Evolutionary conservation across 2,888 invertebrate genomes (phyloP), one percentile per base, ranked within the genome.

Genomic region (Netelia inedita): DNA sequence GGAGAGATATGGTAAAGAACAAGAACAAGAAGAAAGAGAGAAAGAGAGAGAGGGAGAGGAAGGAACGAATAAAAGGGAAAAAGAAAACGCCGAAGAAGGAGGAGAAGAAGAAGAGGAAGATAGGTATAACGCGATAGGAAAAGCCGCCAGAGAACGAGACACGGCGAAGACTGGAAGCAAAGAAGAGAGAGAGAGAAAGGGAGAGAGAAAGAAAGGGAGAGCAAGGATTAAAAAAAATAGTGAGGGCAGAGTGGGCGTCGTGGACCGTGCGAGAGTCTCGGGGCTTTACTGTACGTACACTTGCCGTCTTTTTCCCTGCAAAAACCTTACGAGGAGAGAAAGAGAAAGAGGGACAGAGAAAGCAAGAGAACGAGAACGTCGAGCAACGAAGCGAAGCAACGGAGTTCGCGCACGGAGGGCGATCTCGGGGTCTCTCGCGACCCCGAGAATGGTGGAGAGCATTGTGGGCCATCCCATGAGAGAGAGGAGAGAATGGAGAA

Each of bases 371-470:
- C 66, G 85, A 85, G 73, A 73, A 66, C 35, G 59, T 41, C 69
- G 69, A 66, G 57, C 71, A 53, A 55, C 71, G 16, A 66, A 79
- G 57, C 21, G 61, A 73, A 69, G 28, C 55, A 57, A 57, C 46
- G 41, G 55, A 79, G 80, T 74, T 74, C 80, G 79, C 72, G 82
- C 78, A 81, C 61, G 74, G 75, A 61, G 86, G 87, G 86, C 85
- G 85, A 87, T 83, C 78, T 83, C 83, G 86, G 78, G 86, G 88
- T 80, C 83, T 85, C 79, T 85, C 66, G 66, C 82, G 82, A 41
- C 66, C 63, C 53, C 69, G 63, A 68, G 79, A 71, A 59, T 35
- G 35, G 35, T 35, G 35, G 6, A 35, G 35, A 35, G 35, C 35
- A 35, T 35, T 35, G 35, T 35, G 35, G 35, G 35, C 35, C 35